A percentile compares a stretch with the other conserved stretches of the same genome.
phyloP scores from a whole-genome alignment of 2,113 vertebrate species.

The Rhynchomys soricoides region DNA sequence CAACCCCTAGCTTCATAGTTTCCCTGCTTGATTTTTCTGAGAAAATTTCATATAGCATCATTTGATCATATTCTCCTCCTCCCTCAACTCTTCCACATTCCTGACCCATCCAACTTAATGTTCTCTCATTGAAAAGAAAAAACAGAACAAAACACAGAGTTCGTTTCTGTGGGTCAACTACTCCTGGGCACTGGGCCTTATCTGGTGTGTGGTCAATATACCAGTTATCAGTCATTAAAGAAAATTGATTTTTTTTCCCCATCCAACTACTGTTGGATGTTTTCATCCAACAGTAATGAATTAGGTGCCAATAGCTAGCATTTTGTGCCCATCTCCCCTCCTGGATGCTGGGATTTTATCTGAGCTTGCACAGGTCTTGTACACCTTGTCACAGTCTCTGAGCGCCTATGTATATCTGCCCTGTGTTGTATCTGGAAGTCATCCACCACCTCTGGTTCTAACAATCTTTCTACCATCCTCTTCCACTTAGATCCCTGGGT shows the following conservation, averaged over 20 bases:
- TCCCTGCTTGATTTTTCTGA: neutral
- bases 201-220: neutral
- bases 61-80: neutral
- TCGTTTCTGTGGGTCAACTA: too few relatives aligned
- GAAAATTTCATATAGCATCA: too few relatives aligned
- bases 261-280: too few relatives aligned
- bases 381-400: neutral
- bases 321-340: neutral
- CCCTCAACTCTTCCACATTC: neutral
- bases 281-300: neutral
- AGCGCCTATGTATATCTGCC: neutral
- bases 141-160: neutral
- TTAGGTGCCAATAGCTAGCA: neutral
- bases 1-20: neutral
- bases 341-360: neutral
- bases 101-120: neutral
- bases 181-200: neutral
- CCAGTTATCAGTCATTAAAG: neutral
- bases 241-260: neutral
- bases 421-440: neutral
- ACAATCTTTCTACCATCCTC: neutral
- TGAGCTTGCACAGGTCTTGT: neutral
- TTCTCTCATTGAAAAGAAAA: neutral
- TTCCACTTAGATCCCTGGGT: neutral
- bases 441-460: neutral